Evolutionary conservation across 1,140 invertebrate species (phyloP), one percentile per base, ranked within the genome.

Genomic region (Danaus plexippus): DNA sequence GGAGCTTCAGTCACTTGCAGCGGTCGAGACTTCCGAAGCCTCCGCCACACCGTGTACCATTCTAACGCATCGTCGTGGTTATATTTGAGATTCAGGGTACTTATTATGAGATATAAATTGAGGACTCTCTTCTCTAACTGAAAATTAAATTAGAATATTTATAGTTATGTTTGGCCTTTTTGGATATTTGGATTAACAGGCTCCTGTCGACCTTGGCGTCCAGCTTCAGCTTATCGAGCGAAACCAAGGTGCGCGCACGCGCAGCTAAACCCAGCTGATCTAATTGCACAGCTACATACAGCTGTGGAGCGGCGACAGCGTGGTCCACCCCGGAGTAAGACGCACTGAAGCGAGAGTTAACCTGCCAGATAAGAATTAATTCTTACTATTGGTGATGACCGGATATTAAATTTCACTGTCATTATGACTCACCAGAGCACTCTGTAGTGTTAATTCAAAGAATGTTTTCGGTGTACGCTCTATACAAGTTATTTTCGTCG

Each of bases 41-140:
- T 56, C 44, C 76, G 63, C 54, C 43, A 53, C 22, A 58, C 58
- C 3, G 7, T 67, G 61, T 83, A 85, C 90, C 91, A 92, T 46
- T 87, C 80, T 69, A 89, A 88, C 6, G 90, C 89, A 46, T 89
- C 89, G 48, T 87, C 87, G 64, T 94, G 92, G 71, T 92, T 90
- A 62, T 94, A 95, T n/a, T 88, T 90, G 1, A 94, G 74, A 57
- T 89, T 89, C 45, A 94, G 85, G 60, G 87, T 91, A 69, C 92
- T 92, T 12, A 94, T 87, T 69, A 91, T 91, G 2, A 92, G 87
- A 62, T 91, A 91, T 11, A 94, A 73, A 62, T 91, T 91, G 32
- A 94, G 73, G 18, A 92, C 79, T 47, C 90, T 87, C 47, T 93
- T 89, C 64, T 92, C 91, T 43, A 94, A 69, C 92, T 93, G 68